Base-by-base conservation (phyloP, 2,888 invertebrate genomes). In the Dasypogon diadema region DNA sequence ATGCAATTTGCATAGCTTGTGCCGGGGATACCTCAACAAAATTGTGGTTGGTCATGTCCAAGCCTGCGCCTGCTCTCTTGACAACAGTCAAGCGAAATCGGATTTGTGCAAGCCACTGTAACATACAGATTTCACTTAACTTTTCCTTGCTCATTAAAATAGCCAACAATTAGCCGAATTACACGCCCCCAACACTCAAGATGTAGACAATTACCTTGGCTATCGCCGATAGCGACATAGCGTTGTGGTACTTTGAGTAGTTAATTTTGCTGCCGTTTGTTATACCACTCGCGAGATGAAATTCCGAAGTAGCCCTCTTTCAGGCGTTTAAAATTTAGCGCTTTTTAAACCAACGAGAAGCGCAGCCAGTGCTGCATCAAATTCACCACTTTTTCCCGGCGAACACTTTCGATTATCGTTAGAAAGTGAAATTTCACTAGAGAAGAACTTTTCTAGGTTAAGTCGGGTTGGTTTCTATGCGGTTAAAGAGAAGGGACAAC, bases 201-300 rank as follows among this genome's bases (percentile, higher is more conserved):
- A n/a, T n/a, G n/a, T n/a, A n/a, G n/a, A n/a, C n/a, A 74, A 56
- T 82, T 88, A 91, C 91, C 90, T 91, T 91, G 82, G 90, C 90
- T 88, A 91, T 88, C 83, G 87, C 89, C 86, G 90, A 86, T 77
- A 86, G 83, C 83, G 86, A 89, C 87, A 89, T 89, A 85, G 88
- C 88, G 83, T 89, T 89, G 87, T 89, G 90, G 85, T 90, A 90
- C 88, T 90, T 90, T 81, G 89, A 88, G 86, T 89, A 90, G 87
- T 87, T 89, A 89, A 90, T 90, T 88, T 90, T 90, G 89, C 83
- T 82, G 85, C 84, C 84, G 84, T 85, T 84, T 79, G 78, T 76
- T 72, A 24, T 63, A 55, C 55, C 42, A 42, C 22, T 5, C 51
- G 14, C 5, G n/a, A 51, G n/a, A 56, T 16, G 42, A 37, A 70